Evolutionary conservation across 1,140 invertebrate genomes (phyloP), one percentile per base, ranked within the genome.

Genomic region (Caerostris darwini): DNA sequence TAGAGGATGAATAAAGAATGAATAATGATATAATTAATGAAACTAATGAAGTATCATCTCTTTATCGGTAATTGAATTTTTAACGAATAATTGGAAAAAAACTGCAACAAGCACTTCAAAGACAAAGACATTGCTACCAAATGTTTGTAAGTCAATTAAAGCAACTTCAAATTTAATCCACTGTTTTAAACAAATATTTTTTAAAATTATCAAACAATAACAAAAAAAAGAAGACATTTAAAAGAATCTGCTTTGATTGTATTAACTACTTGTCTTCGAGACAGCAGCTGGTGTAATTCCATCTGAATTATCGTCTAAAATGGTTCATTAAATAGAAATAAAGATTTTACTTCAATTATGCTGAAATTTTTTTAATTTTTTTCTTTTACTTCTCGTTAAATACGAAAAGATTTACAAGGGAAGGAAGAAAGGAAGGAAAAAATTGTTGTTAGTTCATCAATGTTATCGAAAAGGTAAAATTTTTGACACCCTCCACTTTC

Each of bases 281-380:
- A 50, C 54, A n/a, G 34, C 54, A 8, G 19, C 58, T 86, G n/a
- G 50, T 10, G 58, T 86, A 86, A 61, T 59, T 86, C 83, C 83
- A 86, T 61, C 34, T 10, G 57, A 57, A 58, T 86, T 86, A 86
- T 86, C 83, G 19, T n/a, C 58, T 59, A 59, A 19, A 57, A 86
- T 19, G 83, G 7, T 86, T 58, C 83, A 86, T 86, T 86, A 86
- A 86, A 86, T 61, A 61, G 83, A 86, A 86, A 59, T 86, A 86
- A 86, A 86, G 57, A 86, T 59, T 86, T 58, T 59, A 14, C 19
- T n/a, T 34, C 58, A 57, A 86, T 19, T 86, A 59, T 86, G 53
- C 56, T 56, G 14, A 83, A 83, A 83, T 83, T 34, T 83, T 83
- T 64, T 5, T 1, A 64, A 1, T n/a, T 1, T 64, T 64, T 64